A percentile compares a stretch with the other conserved stretches of the same genome.
These are phyloP conservation scores for Caenorhabditis panamensis DNA, from an alignment of 2,888 invertebrate genomes.

Conservation along the genomic window DNA sequence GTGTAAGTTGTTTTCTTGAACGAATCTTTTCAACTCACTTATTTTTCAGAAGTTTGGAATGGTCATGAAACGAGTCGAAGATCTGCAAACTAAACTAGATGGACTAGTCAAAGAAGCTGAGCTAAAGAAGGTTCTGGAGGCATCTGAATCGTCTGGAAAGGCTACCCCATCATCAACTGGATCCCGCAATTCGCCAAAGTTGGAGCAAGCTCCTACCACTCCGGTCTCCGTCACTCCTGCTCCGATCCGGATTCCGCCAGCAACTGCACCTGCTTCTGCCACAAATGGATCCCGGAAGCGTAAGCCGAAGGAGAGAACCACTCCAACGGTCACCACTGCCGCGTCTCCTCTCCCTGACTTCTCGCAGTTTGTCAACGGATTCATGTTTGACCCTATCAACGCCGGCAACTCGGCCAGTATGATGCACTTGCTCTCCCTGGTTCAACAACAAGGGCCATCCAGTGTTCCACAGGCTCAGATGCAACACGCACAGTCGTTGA, in stretches of 20 bases:
- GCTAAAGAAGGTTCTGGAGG: neutral
- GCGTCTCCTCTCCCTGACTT: slow-evolving; percentile 49
- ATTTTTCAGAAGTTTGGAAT: slow-evolving; percentile 19
- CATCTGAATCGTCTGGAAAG: slow-evolving; percentile 36
- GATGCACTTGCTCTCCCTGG: slow-evolving; percentile 54
- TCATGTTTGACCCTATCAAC: slow-evolving; percentile 48
- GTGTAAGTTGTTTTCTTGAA: slow-evolving; percentile 1
- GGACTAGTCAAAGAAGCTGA: slow-evolving; percentile 9
- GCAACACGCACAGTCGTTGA: slow-evolving; percentile 5
- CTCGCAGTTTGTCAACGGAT: slow-evolving; percentile 41
- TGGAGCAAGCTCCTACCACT: neutral
- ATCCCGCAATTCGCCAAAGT: slow-evolving; percentile 21
- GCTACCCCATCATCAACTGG: slow-evolving; percentile 14
- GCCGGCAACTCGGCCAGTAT: slow-evolving; percentile 31
- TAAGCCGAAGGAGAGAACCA: slow-evolving; percentile 38
- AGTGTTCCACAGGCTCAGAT: neutral
- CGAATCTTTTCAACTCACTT: neutral
- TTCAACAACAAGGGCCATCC: slow-evolving; percentile 47
- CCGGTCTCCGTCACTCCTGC: neutral
- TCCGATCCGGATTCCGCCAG: neutral
- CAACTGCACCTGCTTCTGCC: neutral
- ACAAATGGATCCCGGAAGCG: slow-evolving; percentile 27
- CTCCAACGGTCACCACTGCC: slow-evolving; percentile 31
- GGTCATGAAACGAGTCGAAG: slow-evolving; percentile 26
- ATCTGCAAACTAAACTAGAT: slow-evolving; percentile 22